Conservation (phyloP, 2,888 invertebrate genomes). For the Lampropteryx suffumata region DNA sequence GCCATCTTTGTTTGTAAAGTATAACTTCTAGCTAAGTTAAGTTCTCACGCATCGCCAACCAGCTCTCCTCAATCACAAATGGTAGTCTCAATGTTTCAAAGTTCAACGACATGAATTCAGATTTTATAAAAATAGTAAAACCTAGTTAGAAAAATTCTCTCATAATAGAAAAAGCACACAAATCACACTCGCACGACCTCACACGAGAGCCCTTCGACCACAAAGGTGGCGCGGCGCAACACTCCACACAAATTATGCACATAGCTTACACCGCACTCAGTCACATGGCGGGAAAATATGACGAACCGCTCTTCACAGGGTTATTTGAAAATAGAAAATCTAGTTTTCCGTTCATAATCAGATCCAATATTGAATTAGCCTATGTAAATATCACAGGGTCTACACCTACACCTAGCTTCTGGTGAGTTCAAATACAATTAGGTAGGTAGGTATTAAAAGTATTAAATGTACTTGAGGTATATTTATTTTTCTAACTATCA, state of each 20-base stretch:
- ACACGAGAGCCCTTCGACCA: slow-evolving; percentile 26
- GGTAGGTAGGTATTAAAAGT: no score
- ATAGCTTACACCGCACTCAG: slow-evolving; percentile 69
- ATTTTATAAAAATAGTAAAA: not conserved
- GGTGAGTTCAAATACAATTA: no score
- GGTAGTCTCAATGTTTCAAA: not conserved
- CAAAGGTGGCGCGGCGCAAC: slow-evolving; percentile 52
- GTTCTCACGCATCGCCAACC: no score
- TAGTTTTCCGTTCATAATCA: slow-evolving; percentile 4
- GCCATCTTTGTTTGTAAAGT: not conserved
- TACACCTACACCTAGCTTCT: no score
- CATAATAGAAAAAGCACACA: slow-evolving; percentile 21
- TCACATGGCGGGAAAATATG: slow-evolving; percentile 52
- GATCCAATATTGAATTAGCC: not conserved
- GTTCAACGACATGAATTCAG: not conserved
- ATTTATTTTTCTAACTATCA: no score
- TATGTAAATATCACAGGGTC: no score
- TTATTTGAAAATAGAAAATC: slow-evolving; percentile 10
- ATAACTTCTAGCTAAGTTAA: no score
- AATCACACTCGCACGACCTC: slow-evolving; percentile 15
- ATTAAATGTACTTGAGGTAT: no score
- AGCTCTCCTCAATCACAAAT: no score
- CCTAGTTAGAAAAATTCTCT: slow-evolving; percentile 6
- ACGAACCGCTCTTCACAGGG: slow-evolving; percentile 19
- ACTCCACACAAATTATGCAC: slow-evolving; percentile 73